Percentiles rank a stretch among this genome's conserved stretches.
These are phyloP conservation scores for Sarcophaga variegata DNA, from an alignment of 2,888 invertebrate species.

Conservation along the genomic window DNA sequence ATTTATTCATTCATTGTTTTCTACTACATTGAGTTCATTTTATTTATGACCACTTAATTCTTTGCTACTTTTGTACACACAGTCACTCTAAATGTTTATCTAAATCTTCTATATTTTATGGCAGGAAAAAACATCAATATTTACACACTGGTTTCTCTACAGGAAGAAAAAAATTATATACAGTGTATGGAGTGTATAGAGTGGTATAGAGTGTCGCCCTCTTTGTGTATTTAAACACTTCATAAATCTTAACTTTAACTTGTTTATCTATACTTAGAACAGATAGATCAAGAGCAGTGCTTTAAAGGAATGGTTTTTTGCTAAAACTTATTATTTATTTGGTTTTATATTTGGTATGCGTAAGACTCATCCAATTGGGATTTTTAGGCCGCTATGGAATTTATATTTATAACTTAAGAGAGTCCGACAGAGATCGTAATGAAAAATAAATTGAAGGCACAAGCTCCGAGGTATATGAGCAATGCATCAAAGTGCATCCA, in stretches of 20 bases:
- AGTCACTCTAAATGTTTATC: slow-evolving; percentile 27
- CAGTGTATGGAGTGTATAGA: too few relatives aligned
- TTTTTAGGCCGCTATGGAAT: too few relatives aligned
- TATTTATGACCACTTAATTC: slow-evolving; percentile 59
- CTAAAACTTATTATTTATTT: too few relatives aligned
- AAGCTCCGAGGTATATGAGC: too few relatives aligned
- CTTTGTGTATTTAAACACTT: slow-evolving; percentile 60
- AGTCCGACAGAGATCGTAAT: too few relatives aligned
- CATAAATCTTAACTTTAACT: slow-evolving; percentile 56
- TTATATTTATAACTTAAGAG: too few relatives aligned
- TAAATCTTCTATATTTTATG: slow-evolving; percentile 37
- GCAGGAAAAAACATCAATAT: slow-evolving; percentile 47
- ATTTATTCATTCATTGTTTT: slow-evolving; percentile 59
- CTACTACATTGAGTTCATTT: slow-evolving; percentile 56
- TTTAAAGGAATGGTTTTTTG: slow-evolving; percentile 22
- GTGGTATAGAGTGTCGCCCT: neutral
- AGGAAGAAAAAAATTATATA: too few relatives aligned
- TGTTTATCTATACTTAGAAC: slow-evolving; percentile 7
- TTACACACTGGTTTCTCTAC: neutral
- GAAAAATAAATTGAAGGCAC: too few relatives aligned
- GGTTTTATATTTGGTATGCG: too few relatives aligned
- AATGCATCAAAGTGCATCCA: too few relatives aligned
- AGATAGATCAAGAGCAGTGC: neutral
- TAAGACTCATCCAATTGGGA: too few relatives aligned
- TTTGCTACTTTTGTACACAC: slow-evolving; percentile 48